Conservation (phyloP, 2,888 invertebrate species). For the Drosophila nigricruria region DNA sequence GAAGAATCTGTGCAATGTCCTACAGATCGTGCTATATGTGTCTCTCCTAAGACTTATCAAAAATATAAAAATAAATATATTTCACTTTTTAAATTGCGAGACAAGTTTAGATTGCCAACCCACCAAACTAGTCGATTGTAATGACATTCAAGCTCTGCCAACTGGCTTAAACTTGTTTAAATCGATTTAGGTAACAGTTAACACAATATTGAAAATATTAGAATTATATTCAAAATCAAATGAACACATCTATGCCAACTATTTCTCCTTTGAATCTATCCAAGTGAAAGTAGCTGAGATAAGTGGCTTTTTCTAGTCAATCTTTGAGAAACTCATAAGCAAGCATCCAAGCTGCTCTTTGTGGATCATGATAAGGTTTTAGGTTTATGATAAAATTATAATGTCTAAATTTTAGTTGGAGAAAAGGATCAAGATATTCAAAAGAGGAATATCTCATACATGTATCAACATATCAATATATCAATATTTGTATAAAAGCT, state of each 20-base stretch:
- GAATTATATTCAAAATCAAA: background rate
- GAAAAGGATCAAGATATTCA: too few relatives aligned
- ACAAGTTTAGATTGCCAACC: slow-evolving; percentile 1
- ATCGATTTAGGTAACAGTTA: background rate
- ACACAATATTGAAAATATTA: background rate
- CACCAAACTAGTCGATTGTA: slow-evolving; percentile 5
- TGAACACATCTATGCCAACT: background rate
- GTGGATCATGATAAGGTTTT: too few relatives aligned
- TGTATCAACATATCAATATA: too few relatives aligned
- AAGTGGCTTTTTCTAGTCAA: too few relatives aligned
- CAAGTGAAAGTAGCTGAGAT: background rate
- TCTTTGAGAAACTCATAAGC: background rate
- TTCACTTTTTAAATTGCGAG: background rate
- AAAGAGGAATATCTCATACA: too few relatives aligned
- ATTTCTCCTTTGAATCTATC: background rate
- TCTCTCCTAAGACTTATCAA: background rate
- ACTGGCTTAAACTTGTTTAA: slow-evolving; percentile 1
- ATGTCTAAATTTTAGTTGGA: too few relatives aligned
- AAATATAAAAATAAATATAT: too few relatives aligned
- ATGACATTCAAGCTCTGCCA: slow-evolving; percentile 3
- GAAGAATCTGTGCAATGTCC: slow-evolving; percentile 46
- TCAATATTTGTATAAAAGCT: too few relatives aligned
- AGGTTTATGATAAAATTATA: too few relatives aligned
- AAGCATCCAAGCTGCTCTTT: background rate
- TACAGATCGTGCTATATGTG: slow-evolving; percentile 31